Conservation (phyloP, 2,888 invertebrate genomes). For the Melipona bicolor region DNA sequence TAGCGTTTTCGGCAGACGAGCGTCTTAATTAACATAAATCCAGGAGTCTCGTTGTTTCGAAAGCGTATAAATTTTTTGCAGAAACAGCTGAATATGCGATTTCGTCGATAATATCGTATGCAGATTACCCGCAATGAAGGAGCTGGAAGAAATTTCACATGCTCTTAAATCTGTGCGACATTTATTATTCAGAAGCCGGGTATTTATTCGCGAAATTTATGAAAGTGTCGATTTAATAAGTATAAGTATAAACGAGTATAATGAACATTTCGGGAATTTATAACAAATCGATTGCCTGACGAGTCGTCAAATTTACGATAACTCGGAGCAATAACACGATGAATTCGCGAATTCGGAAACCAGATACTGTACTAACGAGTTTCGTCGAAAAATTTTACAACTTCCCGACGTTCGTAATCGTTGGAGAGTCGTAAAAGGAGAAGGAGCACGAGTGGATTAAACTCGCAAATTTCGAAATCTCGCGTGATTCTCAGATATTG, state of each 20-base stretch:
- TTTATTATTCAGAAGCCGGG: slow-evolving; percentile 9
- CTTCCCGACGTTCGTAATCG: not conserved
- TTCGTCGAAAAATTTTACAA: not conserved
- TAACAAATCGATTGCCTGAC: not conserved
- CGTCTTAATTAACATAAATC: slow-evolving; percentile 17
- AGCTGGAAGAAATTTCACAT: not conserved
- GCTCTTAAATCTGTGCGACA: not conserved
- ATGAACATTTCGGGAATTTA: not conserved
- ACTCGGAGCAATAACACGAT: not conserved
- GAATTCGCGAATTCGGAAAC: not conserved
- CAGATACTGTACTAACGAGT: not conserved
- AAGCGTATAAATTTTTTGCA: slow-evolving; percentile 7
- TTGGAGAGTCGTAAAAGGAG: not conserved
- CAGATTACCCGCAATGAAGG: not conserved
- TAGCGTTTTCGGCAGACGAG: not conserved
- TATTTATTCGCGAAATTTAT: not conserved
- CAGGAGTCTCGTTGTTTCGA: not conserved
- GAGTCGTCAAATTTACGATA: not conserved
- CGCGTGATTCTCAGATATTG: too few relatives aligned
- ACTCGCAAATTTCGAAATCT: not conserved
- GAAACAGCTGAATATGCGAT: not conserved
- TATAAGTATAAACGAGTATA: not conserved
- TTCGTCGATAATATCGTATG: not conserved
- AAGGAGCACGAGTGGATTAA: not conserved
- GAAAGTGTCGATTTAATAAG: not conserved